phyloP scores from a whole-genome alignment of 2,888 invertebrate genomes.

The Synergus gifuensis region DNA sequence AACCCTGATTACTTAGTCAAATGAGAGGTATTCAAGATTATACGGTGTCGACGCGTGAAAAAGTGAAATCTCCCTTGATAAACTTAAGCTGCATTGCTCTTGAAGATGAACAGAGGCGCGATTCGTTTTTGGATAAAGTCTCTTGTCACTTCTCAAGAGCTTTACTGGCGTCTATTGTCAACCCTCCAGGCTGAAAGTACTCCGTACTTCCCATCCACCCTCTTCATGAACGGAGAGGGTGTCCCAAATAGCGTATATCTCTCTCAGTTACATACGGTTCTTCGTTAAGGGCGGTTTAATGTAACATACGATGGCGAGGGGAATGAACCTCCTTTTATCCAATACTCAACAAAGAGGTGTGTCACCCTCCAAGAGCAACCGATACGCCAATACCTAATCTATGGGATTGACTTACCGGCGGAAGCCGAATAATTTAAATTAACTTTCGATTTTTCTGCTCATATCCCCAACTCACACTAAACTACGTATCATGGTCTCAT shows the following conservation, averaged over 20 bases:
- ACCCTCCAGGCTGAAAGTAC: slow-evolving; percentile 17
- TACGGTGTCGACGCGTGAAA: slow-evolving; percentile 1
- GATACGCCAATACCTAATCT: slow-evolving; percentile 31
- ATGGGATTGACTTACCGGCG: slow-evolving; percentile 6
- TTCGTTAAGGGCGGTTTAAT: slow-evolving; percentile 35
- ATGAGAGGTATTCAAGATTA: background rate
- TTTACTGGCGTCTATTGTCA: slow-evolving; percentile 32
- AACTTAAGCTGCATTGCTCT: slow-evolving; percentile 2
- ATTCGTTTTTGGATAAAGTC: slow-evolving; percentile 34
- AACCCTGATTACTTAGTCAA: background rate
- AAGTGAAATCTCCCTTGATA: background rate
- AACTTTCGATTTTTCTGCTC: background rate
- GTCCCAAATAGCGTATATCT: background rate
- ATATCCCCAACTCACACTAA: no score
- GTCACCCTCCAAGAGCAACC: slow-evolving; percentile 30
- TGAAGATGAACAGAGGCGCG: background rate
- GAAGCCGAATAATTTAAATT: slow-evolving; percentile 13
- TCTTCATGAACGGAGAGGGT: slow-evolving; percentile 8
- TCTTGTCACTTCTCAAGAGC: slow-evolving; percentile 25
- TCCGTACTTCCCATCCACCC: slow-evolving; percentile 19
- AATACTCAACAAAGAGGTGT: slow-evolving; percentile 26
- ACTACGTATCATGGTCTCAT: no score
- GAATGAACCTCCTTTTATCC: slow-evolving; percentile 24
- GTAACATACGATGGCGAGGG: slow-evolving; percentile 23
- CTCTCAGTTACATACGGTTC: slow-evolving; percentile 8